Conservation (phyloP, 2,797 vertebrate genomes). For the Halcyon badia region DNA sequence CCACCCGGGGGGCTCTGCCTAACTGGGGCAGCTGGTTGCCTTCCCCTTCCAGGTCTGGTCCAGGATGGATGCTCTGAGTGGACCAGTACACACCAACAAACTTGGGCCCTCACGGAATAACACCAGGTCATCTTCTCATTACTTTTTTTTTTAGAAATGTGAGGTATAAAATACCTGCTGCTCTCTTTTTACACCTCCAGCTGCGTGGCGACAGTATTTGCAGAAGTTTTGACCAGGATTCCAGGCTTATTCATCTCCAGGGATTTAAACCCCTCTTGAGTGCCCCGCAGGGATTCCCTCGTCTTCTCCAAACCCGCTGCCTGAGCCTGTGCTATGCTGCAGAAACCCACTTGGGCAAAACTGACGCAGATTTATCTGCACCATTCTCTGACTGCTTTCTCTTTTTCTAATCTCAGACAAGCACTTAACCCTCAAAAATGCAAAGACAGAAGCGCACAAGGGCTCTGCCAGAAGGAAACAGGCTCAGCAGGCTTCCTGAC, state of each 20-base stretch:
- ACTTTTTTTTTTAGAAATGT: not conserved
- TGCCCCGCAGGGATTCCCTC: not conserved
- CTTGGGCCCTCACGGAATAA: too few species aligned
- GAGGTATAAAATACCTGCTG: not conserved
- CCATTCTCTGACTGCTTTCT: not conserved
- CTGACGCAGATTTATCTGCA: not conserved
- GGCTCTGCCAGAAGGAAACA: not conserved
- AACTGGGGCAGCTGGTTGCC: accelerated
- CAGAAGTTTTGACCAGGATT: not conserved
- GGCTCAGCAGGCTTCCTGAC: not conserved
- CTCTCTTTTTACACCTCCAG: accelerated
- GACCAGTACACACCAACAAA: accelerated
- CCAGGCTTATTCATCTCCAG: not conserved
- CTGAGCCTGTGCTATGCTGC: accelerated
- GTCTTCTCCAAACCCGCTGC: not conserved
- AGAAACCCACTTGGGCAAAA: not conserved
- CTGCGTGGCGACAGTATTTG: not conserved
- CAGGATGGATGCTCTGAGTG: not conserved
- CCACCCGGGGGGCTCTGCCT: not conserved
- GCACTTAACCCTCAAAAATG: not conserved
- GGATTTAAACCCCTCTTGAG: not conserved
- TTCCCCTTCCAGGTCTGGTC: not conserved
- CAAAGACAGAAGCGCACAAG: not conserved
- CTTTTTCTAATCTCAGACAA: not conserved
- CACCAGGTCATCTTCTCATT: not conserved